Conservation (phyloP, 2,888 invertebrate species). For the Crematogaster levior region DNA sequence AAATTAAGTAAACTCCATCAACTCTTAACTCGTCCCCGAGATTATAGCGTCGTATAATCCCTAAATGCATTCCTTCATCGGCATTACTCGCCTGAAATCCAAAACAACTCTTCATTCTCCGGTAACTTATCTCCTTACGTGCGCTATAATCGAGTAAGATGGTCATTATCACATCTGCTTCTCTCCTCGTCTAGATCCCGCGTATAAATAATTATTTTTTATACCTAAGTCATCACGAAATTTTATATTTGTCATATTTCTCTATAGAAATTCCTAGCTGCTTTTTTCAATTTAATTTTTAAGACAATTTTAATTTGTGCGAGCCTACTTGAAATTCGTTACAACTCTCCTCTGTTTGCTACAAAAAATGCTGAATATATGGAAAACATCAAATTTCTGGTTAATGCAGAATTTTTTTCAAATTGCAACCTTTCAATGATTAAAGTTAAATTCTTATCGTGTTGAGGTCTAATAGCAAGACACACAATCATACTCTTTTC, state of each 20-base stretch:
- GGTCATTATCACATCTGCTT: background rate
- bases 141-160: background rate
- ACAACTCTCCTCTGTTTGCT: background rate
- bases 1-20: constrained; percentile 53
- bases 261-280: background rate
- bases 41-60: constrained; percentile 49
- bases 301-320: background rate
- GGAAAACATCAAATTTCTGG: background rate
- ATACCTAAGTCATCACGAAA: background rate
- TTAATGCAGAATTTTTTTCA: background rate
- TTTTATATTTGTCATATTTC: background rate
- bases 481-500: background rate
- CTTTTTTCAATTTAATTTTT: background rate
- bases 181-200: background rate
- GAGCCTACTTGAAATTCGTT: background rate
- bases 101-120: constrained; percentile 29
- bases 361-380: background rate
- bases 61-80: constrained; percentile 46
- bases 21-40: constrained; percentile 43
- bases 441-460: background rate
- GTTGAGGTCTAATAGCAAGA: background rate
- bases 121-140: constrained; percentile 16
- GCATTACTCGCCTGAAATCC: constrained; percentile 19
- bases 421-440: background rate
- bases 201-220: constrained; percentile 22